These are phyloP conservation scores for Craterocephalus amniculus DNA, from an alignment of 2,797 vertebrate species.

Conservation along the genomic window DNA sequence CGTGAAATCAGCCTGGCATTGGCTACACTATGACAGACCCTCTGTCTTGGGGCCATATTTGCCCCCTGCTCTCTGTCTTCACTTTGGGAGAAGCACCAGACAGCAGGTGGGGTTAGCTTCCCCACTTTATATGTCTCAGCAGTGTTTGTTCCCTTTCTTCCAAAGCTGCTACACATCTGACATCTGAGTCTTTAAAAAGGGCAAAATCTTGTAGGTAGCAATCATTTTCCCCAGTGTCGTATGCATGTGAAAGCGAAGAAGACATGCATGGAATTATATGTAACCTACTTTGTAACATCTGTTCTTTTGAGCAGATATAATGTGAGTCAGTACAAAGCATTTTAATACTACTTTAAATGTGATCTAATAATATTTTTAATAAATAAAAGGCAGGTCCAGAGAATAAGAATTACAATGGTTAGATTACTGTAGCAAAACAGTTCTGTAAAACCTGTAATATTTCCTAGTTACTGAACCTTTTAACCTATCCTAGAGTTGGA, in stretches of 20 bases:
- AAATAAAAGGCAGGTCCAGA: no score
- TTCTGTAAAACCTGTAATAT: not conserved
- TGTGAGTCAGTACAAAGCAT: not conserved
- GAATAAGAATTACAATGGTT: not conserved
- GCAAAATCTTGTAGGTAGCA: constrained; percentile 18
- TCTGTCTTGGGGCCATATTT: constrained; percentile 76
- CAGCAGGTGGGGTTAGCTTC: constrained; percentile 62
- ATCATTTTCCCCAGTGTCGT: not conserved
- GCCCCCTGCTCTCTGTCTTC: constrained; percentile 62
- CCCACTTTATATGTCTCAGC: constrained; percentile 27
- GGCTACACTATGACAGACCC: constrained; percentile 75
- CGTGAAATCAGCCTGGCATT: constrained; percentile 84
- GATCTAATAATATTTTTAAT: not conserved
- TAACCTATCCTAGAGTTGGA: not conserved
- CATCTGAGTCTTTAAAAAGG: constrained; percentile 30
- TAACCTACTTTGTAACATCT: not conserved
- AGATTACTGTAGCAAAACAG: not conserved
- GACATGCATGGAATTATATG: not conserved
- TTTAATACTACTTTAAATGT: not conserved
- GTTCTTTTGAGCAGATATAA: not conserved
- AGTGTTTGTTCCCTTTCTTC: constrained; percentile 30
- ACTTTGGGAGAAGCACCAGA: constrained; percentile 69
- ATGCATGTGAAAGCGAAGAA: not conserved
- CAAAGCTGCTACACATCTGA: constrained; percentile 25
- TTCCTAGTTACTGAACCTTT: not conserved